phyloP scores from a whole-genome alignment of 2,797 vertebrate genomes.

The Anabacerthia variegaticeps region DNA sequence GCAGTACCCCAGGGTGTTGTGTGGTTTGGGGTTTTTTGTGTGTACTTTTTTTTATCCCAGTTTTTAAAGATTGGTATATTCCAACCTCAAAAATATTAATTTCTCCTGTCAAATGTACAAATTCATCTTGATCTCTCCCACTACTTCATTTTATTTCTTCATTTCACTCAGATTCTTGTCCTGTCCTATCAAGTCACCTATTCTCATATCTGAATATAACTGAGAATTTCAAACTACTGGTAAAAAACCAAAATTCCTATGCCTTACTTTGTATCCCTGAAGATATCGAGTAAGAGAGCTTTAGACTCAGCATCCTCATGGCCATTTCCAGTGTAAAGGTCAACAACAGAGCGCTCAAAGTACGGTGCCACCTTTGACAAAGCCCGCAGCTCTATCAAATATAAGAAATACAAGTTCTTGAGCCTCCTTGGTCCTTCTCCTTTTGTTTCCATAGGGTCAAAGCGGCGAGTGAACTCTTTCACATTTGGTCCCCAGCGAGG shows the following conservation, averaged over 20 bases:
- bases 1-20: neutral
- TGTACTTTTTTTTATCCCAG: too few species aligned
- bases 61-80: neutral
- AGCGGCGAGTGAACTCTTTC: conserved; percentile 89
- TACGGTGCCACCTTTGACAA: conserved; percentile 92
- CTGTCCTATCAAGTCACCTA: neutral
- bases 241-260: neutral
- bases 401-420: conserved; percentile 95
- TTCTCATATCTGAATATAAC: neutral
- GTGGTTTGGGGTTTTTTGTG: neutral
- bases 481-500: conserved; percentile 89
- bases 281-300: conserved; percentile 86
- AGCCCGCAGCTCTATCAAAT: conserved; percentile 93
- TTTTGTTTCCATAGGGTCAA: conserved; percentile 88
- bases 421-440: conserved; percentile 92
- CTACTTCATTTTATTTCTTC: neutral
- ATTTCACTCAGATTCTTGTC: neutral
- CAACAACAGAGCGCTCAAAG: conserved; percentile 88
- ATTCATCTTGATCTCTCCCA: neutral
- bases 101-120: neutral
- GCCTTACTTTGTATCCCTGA: conserved; percentile 90
- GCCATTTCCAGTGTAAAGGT: conserved; percentile 90
- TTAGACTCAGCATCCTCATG: conserved; percentile 88
- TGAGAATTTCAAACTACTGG: neutral
- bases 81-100: neutral